A percentile compares a stretch with the other conserved stretches of the same genome.
Evolutionary conservation across 2,797 vertebrate genomes (phyloP).

Genomic region (Spinus olivaceus): DNA sequence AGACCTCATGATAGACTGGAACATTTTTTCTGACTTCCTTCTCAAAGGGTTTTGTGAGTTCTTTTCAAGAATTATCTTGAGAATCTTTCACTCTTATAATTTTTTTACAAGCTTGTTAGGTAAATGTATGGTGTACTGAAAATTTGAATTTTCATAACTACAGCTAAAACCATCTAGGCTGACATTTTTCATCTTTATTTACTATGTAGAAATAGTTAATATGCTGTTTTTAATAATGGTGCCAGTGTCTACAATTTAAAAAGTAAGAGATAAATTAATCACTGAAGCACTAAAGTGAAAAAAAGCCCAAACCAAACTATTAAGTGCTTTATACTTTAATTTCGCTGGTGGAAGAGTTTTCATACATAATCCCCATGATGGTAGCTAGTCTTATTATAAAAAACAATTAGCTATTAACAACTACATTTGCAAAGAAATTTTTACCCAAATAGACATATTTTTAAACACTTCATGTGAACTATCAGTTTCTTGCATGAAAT

Average conservation of each 20-base stretch:
- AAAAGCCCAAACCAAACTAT: neutral
- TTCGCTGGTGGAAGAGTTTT: conserved; percentile 66
- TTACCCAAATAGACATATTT: conserved; percentile 52
- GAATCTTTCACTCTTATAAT: neutral
- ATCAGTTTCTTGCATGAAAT: conserved; percentile 32
- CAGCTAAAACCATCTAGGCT: neutral
- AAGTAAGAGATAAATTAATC: neutral
- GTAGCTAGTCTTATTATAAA: conserved; percentile 54
- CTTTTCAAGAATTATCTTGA: neutral
- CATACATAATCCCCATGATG: conserved; percentile 45
- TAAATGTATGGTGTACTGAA: neutral
- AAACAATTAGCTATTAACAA: conserved; percentile 66
- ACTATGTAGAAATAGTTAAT: neutral
- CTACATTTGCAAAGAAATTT: conserved; percentile 54
- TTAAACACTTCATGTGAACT: conserved; percentile 30
- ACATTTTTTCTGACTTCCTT: neutral
- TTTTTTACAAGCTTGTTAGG: neutral
- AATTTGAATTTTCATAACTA: neutral
- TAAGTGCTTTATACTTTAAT: conserved; percentile 59
- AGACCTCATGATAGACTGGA: neutral
- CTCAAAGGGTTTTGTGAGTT: neutral
- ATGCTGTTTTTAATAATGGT: neutral
- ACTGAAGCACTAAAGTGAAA: conserved; percentile 34
- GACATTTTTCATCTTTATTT: neutral
- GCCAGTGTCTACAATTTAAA: neutral